A percentile compares a stretch with the other conserved stretches of the same genome.
Conservation (phyloP, 2,888 invertebrate species). For the Chrysolina haemoptera region DNA sequence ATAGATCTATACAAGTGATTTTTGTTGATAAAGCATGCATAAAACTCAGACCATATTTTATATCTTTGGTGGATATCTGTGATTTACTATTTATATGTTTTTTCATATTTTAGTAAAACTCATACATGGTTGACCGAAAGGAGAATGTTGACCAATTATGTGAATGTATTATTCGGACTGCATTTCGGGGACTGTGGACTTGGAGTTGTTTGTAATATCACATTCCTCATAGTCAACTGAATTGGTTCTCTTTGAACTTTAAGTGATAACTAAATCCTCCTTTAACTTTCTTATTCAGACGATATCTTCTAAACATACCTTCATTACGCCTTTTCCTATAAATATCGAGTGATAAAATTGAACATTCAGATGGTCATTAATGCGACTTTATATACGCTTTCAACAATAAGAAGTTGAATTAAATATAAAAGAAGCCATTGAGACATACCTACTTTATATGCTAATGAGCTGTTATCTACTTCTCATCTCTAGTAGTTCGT, state of each 20-base stretch:
- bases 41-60: too few species aligned
- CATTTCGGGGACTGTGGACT: too few species aligned
- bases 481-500: background rate
- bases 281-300: background rate
- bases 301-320: background rate
- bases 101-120: too few species aligned
- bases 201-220: too few species aligned
- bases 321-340: background rate
- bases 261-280: background rate
- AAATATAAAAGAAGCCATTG: background rate
- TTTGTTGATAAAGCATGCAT: too few species aligned
- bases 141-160: too few species aligned
- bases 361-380: background rate
- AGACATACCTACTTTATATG: conserved; percentile 14
- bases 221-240: too few species aligned
- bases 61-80: too few species aligned
- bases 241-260: background rate
- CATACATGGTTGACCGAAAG: too few species aligned
- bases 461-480: background rate
- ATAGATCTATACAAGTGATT: too few species aligned
- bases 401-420: conserved; percentile 10
- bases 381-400: background rate
- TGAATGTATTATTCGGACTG: too few species aligned
- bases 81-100: too few species aligned
- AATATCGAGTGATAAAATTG: background rate